A percentile compares a stretch with the other conserved stretches of the same genome.
Conservation (phyloP, 2,888 invertebrate species). For the Pseudolycoriella hygida region DNA sequence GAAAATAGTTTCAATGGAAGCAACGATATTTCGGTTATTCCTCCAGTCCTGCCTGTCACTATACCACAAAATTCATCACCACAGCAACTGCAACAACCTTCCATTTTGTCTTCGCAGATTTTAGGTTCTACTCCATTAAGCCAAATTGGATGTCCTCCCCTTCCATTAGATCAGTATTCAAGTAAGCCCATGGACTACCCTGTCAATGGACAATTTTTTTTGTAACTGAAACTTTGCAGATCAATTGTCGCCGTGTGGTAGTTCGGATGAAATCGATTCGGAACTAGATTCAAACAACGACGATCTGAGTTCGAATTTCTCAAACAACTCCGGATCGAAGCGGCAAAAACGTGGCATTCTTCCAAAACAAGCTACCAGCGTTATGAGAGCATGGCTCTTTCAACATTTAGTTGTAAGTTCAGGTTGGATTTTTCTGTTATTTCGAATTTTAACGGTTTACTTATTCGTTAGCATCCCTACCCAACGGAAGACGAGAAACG, state of each 20-base stretch:
- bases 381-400: conserved; percentile 92
- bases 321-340: conserved; percentile 30
- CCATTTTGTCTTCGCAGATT: conserved; percentile 30
- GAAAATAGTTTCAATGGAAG: conserved; percentile 10
- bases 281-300: conserved; percentile 39
- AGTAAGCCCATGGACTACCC: conserved; percentile 19
- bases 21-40: conserved; percentile 4
- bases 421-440: background rate
- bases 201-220: background rate
- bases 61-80: background rate
- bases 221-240: conserved; percentile 20
- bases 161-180: conserved; percentile 31
- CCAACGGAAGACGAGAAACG: conserved; percentile 91
- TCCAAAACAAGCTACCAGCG: conserved; percentile 89
- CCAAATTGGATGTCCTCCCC: conserved; percentile 54
- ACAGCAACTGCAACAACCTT: conserved; percentile 2
- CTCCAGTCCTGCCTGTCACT: conserved; percentile 2
- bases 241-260: conserved; percentile 35
- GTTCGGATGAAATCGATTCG: conserved; percentile 27
- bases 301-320: conserved; percentile 33
- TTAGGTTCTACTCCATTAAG: conserved; percentile 76
- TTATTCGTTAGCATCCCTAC: conserved; percentile 60
- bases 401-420: conserved; percentile 82
- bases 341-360: conserved; percentile 77
- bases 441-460: background rate